Evolutionary conservation across 1,140 invertebrate genomes (phyloP).

Genomic region (Halesus radiatus): DNA sequence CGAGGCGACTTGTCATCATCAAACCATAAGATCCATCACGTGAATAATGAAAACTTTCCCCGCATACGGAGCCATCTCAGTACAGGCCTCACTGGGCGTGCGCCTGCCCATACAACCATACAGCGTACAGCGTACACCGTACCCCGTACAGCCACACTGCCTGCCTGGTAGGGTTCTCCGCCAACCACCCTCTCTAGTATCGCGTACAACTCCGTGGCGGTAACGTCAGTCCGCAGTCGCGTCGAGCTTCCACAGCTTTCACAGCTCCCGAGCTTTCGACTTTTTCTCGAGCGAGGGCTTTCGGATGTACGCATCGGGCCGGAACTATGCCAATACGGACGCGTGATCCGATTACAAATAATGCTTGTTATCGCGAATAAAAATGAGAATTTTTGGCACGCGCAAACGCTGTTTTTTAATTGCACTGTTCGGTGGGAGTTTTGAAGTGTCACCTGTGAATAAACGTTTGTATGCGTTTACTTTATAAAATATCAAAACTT

Average conservation of each 20-base stretch:
- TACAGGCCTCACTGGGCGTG: slow-evolving; percentile 30
- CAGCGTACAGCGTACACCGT: too few species aligned
- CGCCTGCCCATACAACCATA: slow-evolving; percentile 22
- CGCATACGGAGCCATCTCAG: slow-evolving; percentile 31
- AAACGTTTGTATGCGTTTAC: neutral
- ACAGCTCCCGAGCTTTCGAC: too few species aligned
- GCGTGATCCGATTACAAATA: slow-evolving; percentile 41
- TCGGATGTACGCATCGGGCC: slow-evolving; percentile 8
- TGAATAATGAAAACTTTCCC: slow-evolving; percentile 55
- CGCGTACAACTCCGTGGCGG: slow-evolving; percentile 30
- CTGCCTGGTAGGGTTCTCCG: slow-evolving; percentile 33
- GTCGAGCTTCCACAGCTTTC: too few species aligned
- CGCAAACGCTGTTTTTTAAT: slow-evolving; percentile 27
- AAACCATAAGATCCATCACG: slow-evolving; percentile 47
- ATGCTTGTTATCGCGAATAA: slow-evolving; percentile 33
- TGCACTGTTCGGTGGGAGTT: slow-evolving; percentile 1
- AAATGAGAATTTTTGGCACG: slow-evolving; percentile 30
- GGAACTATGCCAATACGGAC: slow-evolving; percentile 38
- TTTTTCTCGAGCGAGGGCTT: neutral
- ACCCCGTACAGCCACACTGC: neutral
- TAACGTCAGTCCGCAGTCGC: neutral
- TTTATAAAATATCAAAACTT: neutral
- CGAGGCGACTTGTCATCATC: slow-evolving; percentile 44
- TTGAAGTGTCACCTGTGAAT: slow-evolving; percentile 11
- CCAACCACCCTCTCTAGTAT: slow-evolving; percentile 20